Conservation (phyloP, 2,113 vertebrate genomes). For the Rhombomys opimus region DNA sequence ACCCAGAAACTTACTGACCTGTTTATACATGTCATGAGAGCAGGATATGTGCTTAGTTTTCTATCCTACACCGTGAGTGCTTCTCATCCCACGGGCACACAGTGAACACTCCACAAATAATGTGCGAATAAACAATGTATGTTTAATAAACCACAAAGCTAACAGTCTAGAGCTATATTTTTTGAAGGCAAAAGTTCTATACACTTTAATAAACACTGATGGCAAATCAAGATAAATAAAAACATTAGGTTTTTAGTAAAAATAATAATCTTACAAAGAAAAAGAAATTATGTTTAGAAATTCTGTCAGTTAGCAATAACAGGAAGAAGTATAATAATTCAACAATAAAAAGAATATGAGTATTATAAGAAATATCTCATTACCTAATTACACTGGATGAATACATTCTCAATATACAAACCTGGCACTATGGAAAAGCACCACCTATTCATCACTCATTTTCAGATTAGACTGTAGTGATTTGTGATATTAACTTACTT, state of each 20-base stretch:
- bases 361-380: background rate
- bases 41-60: background rate
- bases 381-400: constrained; percentile 28
- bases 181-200: constrained; percentile 14
- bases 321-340: background rate
- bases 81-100: background rate
- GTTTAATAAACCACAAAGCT: constrained; percentile 23
- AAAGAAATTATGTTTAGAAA: constrained; percentile 50
- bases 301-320: background rate
- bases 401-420: constrained; percentile 27
- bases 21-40: background rate
- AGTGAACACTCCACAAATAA: background rate
- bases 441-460: constrained; percentile 9
- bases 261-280: constrained; percentile 9
- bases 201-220: background rate
- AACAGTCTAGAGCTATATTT: background rate
- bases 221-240: constrained; percentile 45
- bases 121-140: background rate
- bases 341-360: constrained; percentile 24
- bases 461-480: background rate
- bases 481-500: constrained; percentile 32
- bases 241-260: constrained; percentile 40
- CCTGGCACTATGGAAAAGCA: background rate
- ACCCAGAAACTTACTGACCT: background rate
- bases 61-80: background rate